Evolutionary conservation across 2,113 vertebrate species (phyloP), one percentile per base, ranked within the genome.

Genomic region (Lanius collurio): DNA sequence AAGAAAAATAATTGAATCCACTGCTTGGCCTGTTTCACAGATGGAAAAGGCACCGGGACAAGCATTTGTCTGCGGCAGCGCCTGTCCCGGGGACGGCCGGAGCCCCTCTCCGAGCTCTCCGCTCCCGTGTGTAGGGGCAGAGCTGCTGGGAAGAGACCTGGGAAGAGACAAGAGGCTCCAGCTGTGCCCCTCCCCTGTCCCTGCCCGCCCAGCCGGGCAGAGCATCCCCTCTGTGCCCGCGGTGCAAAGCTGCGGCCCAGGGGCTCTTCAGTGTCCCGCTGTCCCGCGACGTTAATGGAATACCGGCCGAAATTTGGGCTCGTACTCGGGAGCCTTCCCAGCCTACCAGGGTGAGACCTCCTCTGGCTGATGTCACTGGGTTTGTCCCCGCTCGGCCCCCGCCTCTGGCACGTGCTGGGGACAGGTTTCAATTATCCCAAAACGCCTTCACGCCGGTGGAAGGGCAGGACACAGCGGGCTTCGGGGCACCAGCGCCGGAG

Each of bases 41-140:
- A 97, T 92, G 94, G 94, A 83, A 93, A 69, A 95, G 83, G 86
- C 88, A 77, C 30, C 8, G 3, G 91, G 91, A 92, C 55, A 28
- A 71, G 56, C 21, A 3, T 33, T 82, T 67, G 90, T 73, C 79
- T 92, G 75, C 12, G 1, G 73, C 87, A 57, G 91, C 5, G 13
- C 62, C 82, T 27, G 63, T 67, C 84, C 83, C 7, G 8, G 56
- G 15, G 11, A 42, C 53, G 42, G 91, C 83, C 35, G 3, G 2
- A 74, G 46, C 22, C 9, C 20, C 24, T 50, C 71, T 19, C 11
- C 0, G 21, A 30, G 44, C 39, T 10, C 26, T 1, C 22, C 17
- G 88, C 57, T 67, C 41, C 52, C 2, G 0, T 27, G 6, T 1
- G 15, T 0, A 7, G 69, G 60, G 50, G 7, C 65, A 11, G 47